Conservation (phyloP, 2,888 invertebrate genomes). For the Lordiphosa andalusiaca region DNA sequence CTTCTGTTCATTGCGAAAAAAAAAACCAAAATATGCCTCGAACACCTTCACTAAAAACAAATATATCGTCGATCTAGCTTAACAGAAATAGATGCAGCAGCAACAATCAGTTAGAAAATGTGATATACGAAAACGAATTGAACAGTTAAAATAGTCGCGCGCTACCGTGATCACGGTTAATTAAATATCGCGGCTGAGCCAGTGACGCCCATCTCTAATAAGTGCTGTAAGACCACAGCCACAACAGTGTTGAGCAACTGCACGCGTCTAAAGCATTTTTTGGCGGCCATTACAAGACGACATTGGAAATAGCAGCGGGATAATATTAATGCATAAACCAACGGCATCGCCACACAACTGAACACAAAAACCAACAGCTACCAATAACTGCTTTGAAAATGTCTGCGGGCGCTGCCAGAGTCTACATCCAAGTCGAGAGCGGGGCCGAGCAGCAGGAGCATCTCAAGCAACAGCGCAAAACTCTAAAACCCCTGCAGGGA, state of each 20-base stretch:
- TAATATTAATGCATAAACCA: slow-evolving; percentile 37
- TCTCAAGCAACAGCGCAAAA: slow-evolving; percentile 83
- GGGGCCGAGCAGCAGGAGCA: slow-evolving; percentile 82
- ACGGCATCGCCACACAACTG: slow-evolving; percentile 1
- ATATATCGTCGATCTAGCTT: too few relatives aligned
- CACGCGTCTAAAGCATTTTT: slow-evolving; percentile 32
- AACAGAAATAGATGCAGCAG: too few relatives aligned
- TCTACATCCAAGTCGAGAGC: slow-evolving; percentile 79
- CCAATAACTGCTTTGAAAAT: slow-evolving; percentile 67
- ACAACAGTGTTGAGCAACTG: slow-evolving; percentile 21
- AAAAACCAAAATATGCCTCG: too few relatives aligned
- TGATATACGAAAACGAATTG: too few relatives aligned
- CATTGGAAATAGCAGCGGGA: slow-evolving; percentile 2
- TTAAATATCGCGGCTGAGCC: too few relatives aligned
- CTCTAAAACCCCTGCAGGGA: slow-evolving; percentile 88
- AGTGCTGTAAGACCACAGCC: too few relatives aligned
- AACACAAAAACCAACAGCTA: slow-evolving; percentile 11
- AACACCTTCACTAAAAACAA: too few relatives aligned
- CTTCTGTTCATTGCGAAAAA: too few relatives aligned
- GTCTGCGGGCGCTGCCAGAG: slow-evolving; percentile 77
- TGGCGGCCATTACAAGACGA: slow-evolving; percentile 40
- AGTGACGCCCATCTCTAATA: too few relatives aligned
- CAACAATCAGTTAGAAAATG: too few relatives aligned
- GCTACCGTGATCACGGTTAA: too few relatives aligned
- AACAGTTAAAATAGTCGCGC: too few relatives aligned